These are phyloP conservation scores for Ascidia mentula DNA, from an alignment of 23 tunicate species.

Conservation along the genomic window DNA sequence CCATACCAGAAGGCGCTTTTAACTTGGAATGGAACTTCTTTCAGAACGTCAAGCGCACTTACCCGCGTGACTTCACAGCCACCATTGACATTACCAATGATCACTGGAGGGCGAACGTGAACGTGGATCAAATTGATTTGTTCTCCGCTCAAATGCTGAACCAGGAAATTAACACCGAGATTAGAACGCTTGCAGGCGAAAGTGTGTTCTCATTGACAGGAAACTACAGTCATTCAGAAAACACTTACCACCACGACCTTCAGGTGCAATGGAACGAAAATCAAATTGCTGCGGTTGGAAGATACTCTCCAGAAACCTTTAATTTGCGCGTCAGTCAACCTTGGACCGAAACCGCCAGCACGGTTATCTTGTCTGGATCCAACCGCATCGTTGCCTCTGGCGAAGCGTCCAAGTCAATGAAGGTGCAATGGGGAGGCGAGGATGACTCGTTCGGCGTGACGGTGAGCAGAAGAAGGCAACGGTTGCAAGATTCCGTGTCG, in stretches of 20 bases:
- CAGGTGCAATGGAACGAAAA: conserved; percentile 1
- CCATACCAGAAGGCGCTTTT: not conserved
- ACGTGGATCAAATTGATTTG: conserved; percentile 4
- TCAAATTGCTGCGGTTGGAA: not conserved
- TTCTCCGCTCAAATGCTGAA: not conserved
- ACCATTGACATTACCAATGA: not conserved
- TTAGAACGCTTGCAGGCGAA: not conserved
- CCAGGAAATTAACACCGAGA: not conserved
- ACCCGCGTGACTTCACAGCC: not conserved
- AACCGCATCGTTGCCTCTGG: not conserved
- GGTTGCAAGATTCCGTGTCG: not conserved
- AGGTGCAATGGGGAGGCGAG: conserved; percentile 10
- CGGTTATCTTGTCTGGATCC: not conserved
- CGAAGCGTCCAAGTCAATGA: not conserved
- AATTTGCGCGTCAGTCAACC: conserved; percentile 12
- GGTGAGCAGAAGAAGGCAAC: not conserved
- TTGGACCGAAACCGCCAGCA: conserved; percentile 2
- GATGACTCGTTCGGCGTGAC: conserved; percentile 15
- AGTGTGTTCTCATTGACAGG: conserved; percentile 17
- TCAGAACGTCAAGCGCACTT: not conserved
- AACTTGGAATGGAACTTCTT: not conserved
- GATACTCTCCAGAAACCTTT: not conserved
- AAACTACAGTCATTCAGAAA: conserved; percentile 9
- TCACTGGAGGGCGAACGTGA: not conserved
- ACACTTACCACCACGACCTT: conserved; percentile 9